Evolutionary conservation across 2,797 vertebrate genomes (phyloP).

Genomic region (Nyctibius grandis): DNA sequence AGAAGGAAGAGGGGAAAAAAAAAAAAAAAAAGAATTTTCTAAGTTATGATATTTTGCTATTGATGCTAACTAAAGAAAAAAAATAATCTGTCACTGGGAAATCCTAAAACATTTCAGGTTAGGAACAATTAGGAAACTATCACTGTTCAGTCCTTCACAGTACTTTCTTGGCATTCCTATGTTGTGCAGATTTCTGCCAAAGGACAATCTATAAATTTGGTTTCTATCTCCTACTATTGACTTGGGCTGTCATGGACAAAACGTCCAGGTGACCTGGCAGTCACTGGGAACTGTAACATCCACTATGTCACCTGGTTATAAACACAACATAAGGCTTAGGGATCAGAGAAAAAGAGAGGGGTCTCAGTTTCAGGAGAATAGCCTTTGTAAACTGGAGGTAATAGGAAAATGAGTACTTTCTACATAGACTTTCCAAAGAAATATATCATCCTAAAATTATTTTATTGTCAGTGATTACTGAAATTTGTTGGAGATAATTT

Average conservation of each 20-base stretch:
- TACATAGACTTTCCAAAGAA: background rate
- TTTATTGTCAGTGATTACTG: background rate
- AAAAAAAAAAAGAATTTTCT: background rate
- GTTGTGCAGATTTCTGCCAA: background rate
- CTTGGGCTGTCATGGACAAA: background rate
- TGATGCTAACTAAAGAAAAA: background rate
- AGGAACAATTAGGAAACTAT: background rate
- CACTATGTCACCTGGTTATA: background rate
- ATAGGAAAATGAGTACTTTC: background rate
- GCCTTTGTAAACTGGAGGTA: background rate
- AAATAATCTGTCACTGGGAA: background rate
- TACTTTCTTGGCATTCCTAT: background rate
- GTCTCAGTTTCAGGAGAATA: background rate
- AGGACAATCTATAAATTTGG: background rate
- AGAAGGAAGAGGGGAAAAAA: background rate
- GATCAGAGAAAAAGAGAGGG: background rate
- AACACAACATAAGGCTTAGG: background rate
- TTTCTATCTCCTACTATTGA: background rate
- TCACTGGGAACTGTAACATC: background rate
- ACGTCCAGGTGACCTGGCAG: rapidly evolving
- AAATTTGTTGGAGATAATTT: background rate
- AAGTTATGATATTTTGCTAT: background rate
- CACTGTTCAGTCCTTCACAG: background rate
- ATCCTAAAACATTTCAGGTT: background rate
- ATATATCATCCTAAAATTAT: background rate